A percentile compares a stretch with the other conserved stretches of the same genome.
Conservation (phyloP, 1,140 invertebrate species). For the Gryllus bimaculatus region DNA sequence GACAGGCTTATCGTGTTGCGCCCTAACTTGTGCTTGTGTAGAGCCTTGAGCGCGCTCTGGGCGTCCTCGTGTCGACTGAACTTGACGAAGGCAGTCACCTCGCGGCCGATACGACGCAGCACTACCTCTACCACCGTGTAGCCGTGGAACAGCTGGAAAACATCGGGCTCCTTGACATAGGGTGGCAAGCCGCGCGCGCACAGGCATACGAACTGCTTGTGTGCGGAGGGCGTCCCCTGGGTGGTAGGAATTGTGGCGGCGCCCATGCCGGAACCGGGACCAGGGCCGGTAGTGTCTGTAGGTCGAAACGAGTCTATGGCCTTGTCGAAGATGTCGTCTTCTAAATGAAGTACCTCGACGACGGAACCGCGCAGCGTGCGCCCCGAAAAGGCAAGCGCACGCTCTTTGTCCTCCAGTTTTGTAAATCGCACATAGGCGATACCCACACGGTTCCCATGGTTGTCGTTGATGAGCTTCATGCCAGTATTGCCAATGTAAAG, state of each 20-base stretch:
- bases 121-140: conserved; percentile 55
- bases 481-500: conserved; percentile 70
- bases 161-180: conserved; percentile 65
- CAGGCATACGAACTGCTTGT: conserved; percentile 41
- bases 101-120: conserved; percentile 51
- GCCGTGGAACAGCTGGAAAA: conserved; percentile 63
- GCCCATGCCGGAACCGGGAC: too few species aligned
- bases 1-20: conserved; percentile 33
- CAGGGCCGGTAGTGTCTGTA: conserved; percentile 14
- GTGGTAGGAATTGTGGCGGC: too few species aligned
- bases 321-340: conserved; percentile 53
- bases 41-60: conserved; percentile 35
- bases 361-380: conserved; percentile 47
- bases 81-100: conserved; percentile 58
- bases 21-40: conserved; percentile 37
- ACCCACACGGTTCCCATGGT: conserved; percentile 65
- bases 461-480: conserved; percentile 75
- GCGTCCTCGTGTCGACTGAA: conserved; percentile 61
- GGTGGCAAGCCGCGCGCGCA: conserved; percentile 59
- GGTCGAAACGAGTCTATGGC: conserved; percentile 52
- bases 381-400: conserved; percentile 53
- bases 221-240: neutral
- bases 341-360: conserved; percentile 48
- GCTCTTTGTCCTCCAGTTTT: conserved; percentile 51
- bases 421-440: conserved; percentile 71